Conservation (phyloP, 1,140 invertebrate species). For the Drusus annulatus region DNA sequence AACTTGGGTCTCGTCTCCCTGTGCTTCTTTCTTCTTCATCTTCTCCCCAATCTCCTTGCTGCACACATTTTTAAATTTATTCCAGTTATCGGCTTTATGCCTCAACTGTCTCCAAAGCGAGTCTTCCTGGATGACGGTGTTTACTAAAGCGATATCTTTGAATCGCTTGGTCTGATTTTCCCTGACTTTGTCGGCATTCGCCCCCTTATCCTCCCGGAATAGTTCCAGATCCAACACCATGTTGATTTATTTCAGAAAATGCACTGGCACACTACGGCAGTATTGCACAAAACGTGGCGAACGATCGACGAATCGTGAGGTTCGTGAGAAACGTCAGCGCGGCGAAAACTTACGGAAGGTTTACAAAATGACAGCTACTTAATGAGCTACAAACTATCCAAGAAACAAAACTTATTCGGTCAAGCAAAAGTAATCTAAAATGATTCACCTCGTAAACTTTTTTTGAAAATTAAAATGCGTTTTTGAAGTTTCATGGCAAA, state of each 20-base stretch:
- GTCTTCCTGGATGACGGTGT: conserved; percentile 93
- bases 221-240: conserved; percentile 99
- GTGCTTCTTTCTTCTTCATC: conserved; percentile 95
- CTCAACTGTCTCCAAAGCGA: conserved; percentile 91
- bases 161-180: conserved; percentile 95
- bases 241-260: conserved; percentile 58
- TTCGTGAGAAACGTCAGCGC: conserved; percentile 37
- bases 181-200: conserved; percentile 90
- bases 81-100: conserved; percentile 92
- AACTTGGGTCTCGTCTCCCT: conserved; percentile 78
- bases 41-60: conserved; percentile 98
- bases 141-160: conserved; percentile 93
- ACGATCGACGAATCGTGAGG: neutral
- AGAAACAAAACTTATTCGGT: too few species aligned
- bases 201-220: conserved; percentile 96
- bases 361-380: neutral
- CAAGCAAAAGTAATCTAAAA: too few species aligned
- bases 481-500: too few species aligned
- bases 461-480: too few species aligned
- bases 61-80: conserved; percentile 96
- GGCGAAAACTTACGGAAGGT: conserved; percentile 41
- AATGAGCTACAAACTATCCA: too few species aligned
- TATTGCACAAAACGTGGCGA: conserved; percentile 43
- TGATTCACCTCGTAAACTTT: too few species aligned
- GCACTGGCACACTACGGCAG: neutral